Evolutionary conservation across 2,113 vertebrate species (phyloP), one percentile per base, ranked within the genome.

Genomic region (Nycticryphes semicollaris): DNA sequence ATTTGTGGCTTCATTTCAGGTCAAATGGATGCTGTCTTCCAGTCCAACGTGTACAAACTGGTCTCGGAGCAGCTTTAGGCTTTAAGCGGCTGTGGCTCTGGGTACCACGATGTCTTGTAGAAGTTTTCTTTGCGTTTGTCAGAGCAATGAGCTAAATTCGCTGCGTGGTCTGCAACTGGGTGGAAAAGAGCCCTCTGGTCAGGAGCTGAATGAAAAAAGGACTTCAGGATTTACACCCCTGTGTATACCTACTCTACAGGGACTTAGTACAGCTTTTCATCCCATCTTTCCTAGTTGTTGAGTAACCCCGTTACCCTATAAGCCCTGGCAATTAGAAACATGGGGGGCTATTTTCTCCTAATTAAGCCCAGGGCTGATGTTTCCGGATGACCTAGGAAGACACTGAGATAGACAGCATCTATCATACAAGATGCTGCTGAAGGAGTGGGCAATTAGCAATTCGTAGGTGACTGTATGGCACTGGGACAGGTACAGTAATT

Each of bases 221-320:
- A 19, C 51, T 83, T 21, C 16, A 11, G 10, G 23, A 88, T 8
- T 39, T 27, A 48, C 14, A 77, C 21, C 48, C 27, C 28, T 1
- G 0, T 2, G 10, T 4, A 1, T 19, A 4, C 22, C 24, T 66
- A 3, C 13, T 13, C 3, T 35, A 45, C 11, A 30, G 41, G 17
- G 14, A 6, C 15, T 88, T 45, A 39, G 1, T 14, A 16, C 67
- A 27, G 25, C 4, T 24, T 31, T 24, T 41, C 72, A 37, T 60
- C 21, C 60, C 35, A 14, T 3, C 59, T 88, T 88, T 51, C 47
- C 9, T 77, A 47, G 5, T 66, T 53, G 17, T 43, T 75, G 14
- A 56, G 21, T 35, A 45, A 3, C 9, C 24, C 51, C 7, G 74
- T 70, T 43, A 86, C 21, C 31, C 62, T 82, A 16, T 35, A 33